These are phyloP conservation scores for Spisula solida DNA, from an alignment of 2,888 invertebrate species.

Conservation along the genomic window DNA sequence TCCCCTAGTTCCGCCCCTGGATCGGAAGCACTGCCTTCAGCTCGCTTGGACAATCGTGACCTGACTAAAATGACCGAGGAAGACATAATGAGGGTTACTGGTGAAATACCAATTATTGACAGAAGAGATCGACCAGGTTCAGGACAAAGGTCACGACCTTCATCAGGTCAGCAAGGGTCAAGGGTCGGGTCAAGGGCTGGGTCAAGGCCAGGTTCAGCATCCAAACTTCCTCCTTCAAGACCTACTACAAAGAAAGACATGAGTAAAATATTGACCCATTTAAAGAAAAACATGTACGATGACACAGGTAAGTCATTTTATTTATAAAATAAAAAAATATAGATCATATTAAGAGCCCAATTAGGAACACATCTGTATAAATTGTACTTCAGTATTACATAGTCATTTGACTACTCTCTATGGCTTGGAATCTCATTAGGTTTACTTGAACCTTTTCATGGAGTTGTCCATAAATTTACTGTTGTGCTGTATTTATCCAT, in stretches of 20 bases:
- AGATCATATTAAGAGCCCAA: neutral
- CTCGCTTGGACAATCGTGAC: constrained; percentile 48
- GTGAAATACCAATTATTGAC: constrained; percentile 79
- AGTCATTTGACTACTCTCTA: neutral
- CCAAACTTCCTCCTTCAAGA: constrained; percentile 40
- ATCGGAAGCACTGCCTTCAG: constrained; percentile 34
- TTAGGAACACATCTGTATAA: neutral
- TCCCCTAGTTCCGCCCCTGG: constrained; percentile 38
- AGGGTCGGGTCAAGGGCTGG: constrained; percentile 42
- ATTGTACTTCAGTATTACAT: neutral
- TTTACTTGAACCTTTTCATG: too few species aligned
- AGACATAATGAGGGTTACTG: constrained; percentile 74
- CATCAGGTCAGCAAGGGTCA: constrained; percentile 53
- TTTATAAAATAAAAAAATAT: neutral
- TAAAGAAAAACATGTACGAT: constrained; percentile 84
- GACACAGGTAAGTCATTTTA: constrained; percentile 75
- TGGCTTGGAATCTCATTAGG: neutral
- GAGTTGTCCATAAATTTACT: too few species aligned
- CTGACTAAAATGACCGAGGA: constrained; percentile 64
- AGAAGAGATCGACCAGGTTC: constrained; percentile 58
- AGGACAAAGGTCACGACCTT: constrained; percentile 53
- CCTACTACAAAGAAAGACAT: constrained; percentile 64
- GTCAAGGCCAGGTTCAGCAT: constrained; percentile 50
- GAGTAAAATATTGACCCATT: constrained; percentile 73
- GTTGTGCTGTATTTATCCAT: too few species aligned